Conservation (phyloP, 2,797 vertebrate species). For the Amblyopsis hoosieri region DNA sequence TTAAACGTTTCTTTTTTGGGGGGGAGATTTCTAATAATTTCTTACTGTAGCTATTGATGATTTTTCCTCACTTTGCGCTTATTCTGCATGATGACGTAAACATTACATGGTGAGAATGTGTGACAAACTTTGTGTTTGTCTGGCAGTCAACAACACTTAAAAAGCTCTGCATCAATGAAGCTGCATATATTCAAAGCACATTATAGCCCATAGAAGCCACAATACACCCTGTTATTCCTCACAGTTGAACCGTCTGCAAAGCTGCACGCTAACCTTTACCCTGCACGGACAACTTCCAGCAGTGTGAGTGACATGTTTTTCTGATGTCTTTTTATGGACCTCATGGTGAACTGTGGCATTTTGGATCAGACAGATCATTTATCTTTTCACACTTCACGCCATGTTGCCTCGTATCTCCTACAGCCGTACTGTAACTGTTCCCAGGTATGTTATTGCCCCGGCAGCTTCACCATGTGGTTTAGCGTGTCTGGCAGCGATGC, state of each 20-base stretch:
- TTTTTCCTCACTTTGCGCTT: slow-evolving; percentile 3
- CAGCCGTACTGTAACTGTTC: slow-evolving; percentile 56
- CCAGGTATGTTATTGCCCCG: slow-evolving; percentile 70
- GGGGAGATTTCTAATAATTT: slow-evolving; percentile 18
- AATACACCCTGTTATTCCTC: slow-evolving; percentile 26
- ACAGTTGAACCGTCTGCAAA: slow-evolving; percentile 7
- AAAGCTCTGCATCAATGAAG: no score
- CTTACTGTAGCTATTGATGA: slow-evolving; percentile 29
- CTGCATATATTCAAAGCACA: not conserved
- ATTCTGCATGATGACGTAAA: no score
- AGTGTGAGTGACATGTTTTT: not conserved
- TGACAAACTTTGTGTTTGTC: not conserved
- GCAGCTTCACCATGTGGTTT: slow-evolving; percentile 69
- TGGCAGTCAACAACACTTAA: not conserved
- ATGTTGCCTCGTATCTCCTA: slow-evolving; percentile 19
- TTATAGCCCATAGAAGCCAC: not conserved
- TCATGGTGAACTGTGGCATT: slow-evolving; percentile 26
- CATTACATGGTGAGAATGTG: no score
- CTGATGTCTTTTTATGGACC: not conserved
- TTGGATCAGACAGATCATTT: slow-evolving; percentile 1
- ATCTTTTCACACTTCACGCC: slow-evolving; percentile 5
- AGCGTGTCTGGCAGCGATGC: slow-evolving; percentile 57
- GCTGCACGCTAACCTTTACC: slow-evolving; percentile 20
- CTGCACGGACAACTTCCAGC: not conserved
- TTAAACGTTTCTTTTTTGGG: not conserved